Evolutionary conservation across 1,140 invertebrate genomes (phyloP).

Genomic region (Drosophila melanogaster): Release_6_plus_ISO1_MT NT_033777.3:26332001-26332500

Average conservation of each 20-base stretch:
- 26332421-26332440: conserved; percentile 76
- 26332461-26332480: conserved; percentile 26
- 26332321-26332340: conserved; percentile 24
- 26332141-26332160: conserved; percentile 25
- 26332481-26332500: conserved; percentile 37
- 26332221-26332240: conserved; percentile 44
- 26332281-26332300: conserved; percentile 68
- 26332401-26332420: conserved; percentile 80
- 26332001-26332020: conserved; percentile 19
- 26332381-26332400: conserved; percentile 53
- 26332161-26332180: conserved; percentile 16
- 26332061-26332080: conserved; percentile 30
- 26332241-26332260: conserved; percentile 5
- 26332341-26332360: conserved; percentile 56
- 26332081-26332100: not conserved
- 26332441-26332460: conserved; percentile 65
- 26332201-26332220: conserved; percentile 52
- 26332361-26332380: conserved; percentile 53
- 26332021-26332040: conserved; percentile 10
- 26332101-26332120: conserved; percentile 19
- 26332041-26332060: conserved; percentile 8
- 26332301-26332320: conserved; percentile 74
- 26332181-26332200: not conserved
- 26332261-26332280: conserved; percentile 23
- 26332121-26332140: conserved; percentile 62